Conservation (phyloP, 2,113 vertebrate genomes). For the Gavia stellata region DNA sequence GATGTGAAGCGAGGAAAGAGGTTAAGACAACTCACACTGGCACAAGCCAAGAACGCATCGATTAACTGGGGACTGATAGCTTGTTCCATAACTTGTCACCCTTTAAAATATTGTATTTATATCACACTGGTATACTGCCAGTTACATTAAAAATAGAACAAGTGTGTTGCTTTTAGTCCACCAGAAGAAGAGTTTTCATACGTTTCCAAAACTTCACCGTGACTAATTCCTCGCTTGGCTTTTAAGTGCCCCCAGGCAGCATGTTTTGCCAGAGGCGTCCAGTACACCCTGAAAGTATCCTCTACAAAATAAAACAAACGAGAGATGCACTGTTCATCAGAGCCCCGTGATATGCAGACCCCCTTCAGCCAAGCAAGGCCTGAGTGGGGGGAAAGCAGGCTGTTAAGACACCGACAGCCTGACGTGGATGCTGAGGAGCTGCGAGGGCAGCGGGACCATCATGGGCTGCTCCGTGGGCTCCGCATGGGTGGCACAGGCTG, state of each 20-base stretch:
- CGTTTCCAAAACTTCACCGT: background rate
- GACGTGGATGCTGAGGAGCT: background rate
- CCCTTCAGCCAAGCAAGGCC: background rate
- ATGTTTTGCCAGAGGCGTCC: background rate
- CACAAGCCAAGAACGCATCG: background rate
- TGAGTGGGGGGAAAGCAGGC: accelerated
- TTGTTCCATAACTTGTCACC: background rate
- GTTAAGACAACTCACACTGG: background rate
- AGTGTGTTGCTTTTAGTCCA: background rate
- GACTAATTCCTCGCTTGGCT: background rate
- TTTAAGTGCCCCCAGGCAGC: background rate
- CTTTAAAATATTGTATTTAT: background rate
- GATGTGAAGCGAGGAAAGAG: background rate
- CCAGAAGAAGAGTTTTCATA: background rate
- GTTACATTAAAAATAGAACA: background rate
- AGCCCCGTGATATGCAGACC: background rate
- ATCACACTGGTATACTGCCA: background rate
- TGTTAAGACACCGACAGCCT: background rate
- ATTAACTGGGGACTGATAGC: background rate
- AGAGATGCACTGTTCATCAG: background rate
- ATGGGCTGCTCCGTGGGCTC: background rate
- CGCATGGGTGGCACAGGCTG: background rate
- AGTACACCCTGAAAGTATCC: background rate
- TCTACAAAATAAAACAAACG: background rate
- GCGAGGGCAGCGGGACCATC: background rate